Evolutionary conservation across 2,797 vertebrate genomes (phyloP), one percentile per base, ranked within the genome.

Genomic region (Pangasius macronema): DNA sequence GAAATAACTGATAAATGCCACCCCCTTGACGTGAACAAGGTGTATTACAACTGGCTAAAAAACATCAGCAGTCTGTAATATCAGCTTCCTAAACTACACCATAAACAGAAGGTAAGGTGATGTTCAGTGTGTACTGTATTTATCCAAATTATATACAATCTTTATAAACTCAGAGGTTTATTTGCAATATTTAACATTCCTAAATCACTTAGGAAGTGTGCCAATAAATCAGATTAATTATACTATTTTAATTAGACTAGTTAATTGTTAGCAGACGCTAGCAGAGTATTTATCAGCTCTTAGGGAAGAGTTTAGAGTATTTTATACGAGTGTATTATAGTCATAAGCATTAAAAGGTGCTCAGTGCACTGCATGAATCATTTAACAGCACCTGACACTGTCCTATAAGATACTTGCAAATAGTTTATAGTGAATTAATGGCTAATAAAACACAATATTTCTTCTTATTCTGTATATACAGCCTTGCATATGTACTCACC

Each of bases 21-120:
- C 81, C 86, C 81, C 46, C 86, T 76, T 83, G 68, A 67, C 5
- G 70, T 27, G 11, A 87, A 55, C 10, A 75, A 39, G 33, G 72
- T 46, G 33, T 63, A 76, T 83, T 87, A 51, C 72, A 84, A 42
- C 61, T 65, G 8, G 24, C 1, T 30, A 30, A 53, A 30, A 13
- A 8, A 24, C 1, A 73, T 20, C 30, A 55, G 18, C 76, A 39
- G 11, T 42, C 42, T 61, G 57, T 36, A 59, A 4, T 24, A 59
- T 10, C 33, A 39, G 55, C 10, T 30, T 9, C 14, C 6, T 3
- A 10, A 51, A 20, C 5, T 24, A 20, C 2, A 59, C 14, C 3
- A 39, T 1, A 57, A 79, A 36, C 51, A 39, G 8, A 39, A 39
- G 70, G 3, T 72, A 73, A 46, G 70, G 6, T 7, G 53, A 77